These are phyloP conservation scores for Hypselothyrea guttata DNA, from an alignment of 2,888 invertebrate genomes.

Conservation along the genomic window DNA sequence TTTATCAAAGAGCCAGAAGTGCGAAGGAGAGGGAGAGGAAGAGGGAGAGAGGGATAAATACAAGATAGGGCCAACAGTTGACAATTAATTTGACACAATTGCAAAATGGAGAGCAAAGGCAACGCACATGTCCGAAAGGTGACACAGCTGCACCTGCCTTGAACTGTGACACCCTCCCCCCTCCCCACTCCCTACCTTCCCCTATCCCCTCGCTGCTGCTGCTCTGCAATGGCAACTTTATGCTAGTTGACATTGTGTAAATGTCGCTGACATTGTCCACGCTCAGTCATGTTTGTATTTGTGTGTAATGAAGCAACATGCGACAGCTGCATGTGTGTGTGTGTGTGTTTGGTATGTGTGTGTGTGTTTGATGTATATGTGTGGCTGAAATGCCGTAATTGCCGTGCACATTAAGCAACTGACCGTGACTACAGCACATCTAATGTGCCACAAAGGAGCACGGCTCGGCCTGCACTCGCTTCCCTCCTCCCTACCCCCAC, in stretches of 20 bases:
- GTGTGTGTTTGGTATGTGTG: background rate
- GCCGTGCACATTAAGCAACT: slow-evolving; percentile 50
- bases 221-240: slow-evolving; percentile 40
- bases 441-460: slow-evolving; percentile 36
- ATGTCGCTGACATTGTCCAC: slow-evolving; percentile 60
- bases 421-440: slow-evolving; percentile 26
- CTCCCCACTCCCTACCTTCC: background rate
- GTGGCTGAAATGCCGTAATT: slow-evolving; percentile 30
- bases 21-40: background rate
- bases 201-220: too few relatives aligned
- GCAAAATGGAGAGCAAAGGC: slow-evolving; percentile 44
- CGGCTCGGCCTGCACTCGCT: background rate
- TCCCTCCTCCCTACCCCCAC: too few relatives aligned
- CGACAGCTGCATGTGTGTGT: slow-evolving; percentile 20
- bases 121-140: slow-evolving; percentile 38
- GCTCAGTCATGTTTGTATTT: slow-evolving; percentile 41
- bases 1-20: slow-evolving; percentile 63
- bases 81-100: slow-evolving; percentile 76
- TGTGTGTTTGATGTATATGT: background rate
- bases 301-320: slow-evolving; percentile 61
- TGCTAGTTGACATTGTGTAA: slow-evolving; percentile 57
- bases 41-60: slow-evolving; percentile 3
- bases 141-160: slow-evolving; percentile 37
- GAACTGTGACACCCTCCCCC: slow-evolving; percentile 11
- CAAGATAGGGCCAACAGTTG: too few relatives aligned